Conservation (phyloP, 1,140 invertebrate species). For the Pseudomyrmex dendroicus region DNA sequence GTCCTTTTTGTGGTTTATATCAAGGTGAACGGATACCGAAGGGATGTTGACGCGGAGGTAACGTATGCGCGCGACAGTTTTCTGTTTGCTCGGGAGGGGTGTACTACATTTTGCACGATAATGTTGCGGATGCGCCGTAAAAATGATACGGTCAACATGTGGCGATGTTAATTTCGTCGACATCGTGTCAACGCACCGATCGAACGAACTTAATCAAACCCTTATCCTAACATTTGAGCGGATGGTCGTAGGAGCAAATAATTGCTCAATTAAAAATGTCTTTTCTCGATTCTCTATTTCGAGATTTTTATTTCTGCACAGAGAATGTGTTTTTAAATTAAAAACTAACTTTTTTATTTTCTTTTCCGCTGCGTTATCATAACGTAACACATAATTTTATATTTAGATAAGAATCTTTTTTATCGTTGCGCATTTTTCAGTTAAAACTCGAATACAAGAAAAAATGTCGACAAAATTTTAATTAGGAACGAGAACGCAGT, state of each 20-base stretch:
- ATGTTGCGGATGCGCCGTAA: conserved; percentile 67
- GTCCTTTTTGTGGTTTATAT: conserved; percentile 43
- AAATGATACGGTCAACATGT: conserved; percentile 58
- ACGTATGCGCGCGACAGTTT: conserved; percentile 54
- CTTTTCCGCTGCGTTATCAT: neutral
- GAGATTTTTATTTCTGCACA: neutral
- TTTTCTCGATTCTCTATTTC: neutral
- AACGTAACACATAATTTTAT: neutral
- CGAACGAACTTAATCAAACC: conserved; percentile 14
- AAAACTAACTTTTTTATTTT: too few species aligned
- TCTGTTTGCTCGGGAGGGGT: conserved; percentile 59
- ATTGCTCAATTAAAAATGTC: neutral
- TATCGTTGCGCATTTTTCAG: neutral
- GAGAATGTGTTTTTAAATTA: neutral
- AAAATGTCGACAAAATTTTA: neutral
- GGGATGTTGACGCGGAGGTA: conserved; percentile 57
- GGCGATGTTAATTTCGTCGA: conserved; percentile 33
- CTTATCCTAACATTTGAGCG: too few species aligned
- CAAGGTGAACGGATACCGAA: conserved; percentile 33
- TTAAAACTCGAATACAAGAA: conserved; percentile 2
- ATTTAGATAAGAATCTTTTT: neutral
- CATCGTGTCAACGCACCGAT: conserved; percentile 12
- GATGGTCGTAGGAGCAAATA: too few species aligned
- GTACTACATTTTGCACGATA: conserved; percentile 59
- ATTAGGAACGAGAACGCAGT: neutral